phyloP scores from a whole-genome alignment of 2,888 invertebrate species.

The Adela reaumurella region DNA sequence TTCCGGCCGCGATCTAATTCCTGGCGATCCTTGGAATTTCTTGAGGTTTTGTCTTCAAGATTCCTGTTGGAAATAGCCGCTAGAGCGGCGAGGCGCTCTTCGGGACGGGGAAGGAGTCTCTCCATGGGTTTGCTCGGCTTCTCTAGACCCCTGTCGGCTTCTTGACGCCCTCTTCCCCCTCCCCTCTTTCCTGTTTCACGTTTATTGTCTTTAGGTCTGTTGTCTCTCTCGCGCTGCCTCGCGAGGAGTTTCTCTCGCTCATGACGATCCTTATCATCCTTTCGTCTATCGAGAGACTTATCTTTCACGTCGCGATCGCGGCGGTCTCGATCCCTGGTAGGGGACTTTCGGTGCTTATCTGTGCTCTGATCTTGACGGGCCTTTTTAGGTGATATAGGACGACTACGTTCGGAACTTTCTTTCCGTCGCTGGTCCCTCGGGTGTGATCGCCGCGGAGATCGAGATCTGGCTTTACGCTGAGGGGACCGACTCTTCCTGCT shows the following conservation, averaged over 20 bases:
- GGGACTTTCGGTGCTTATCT: constrained; percentile 40
- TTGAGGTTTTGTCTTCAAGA: constrained; percentile 44
- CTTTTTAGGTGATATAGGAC: constrained; percentile 49
- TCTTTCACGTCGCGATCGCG: constrained; percentile 50
- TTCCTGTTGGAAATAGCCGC: constrained; percentile 48
- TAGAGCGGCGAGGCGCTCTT: constrained; percentile 60
- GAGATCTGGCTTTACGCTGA: constrained; percentile 39
- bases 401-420: constrained; percentile 46
- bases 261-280: constrained; percentile 56
- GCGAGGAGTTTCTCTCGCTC: constrained; percentile 66
- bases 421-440: constrained; percentile 45
- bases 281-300: constrained; percentile 44
- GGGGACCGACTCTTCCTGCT: constrained; percentile 50
- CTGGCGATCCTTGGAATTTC: constrained; percentile 43
- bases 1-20: constrained; percentile 49
- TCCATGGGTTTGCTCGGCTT: constrained; percentile 62
- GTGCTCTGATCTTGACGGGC: constrained; percentile 35
- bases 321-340: constrained; percentile 50
- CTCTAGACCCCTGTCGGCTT: constrained; percentile 53
- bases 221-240: constrained; percentile 62
- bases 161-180: constrained; percentile 40
- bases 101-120: constrained; percentile 59
- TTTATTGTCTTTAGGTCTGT: constrained; percentile 38
- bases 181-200: constrained; percentile 51
- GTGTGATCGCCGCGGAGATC: constrained; percentile 35